Conservation (phyloP, 2,797 vertebrate genomes). For the Girardinus metallicus region DNA sequence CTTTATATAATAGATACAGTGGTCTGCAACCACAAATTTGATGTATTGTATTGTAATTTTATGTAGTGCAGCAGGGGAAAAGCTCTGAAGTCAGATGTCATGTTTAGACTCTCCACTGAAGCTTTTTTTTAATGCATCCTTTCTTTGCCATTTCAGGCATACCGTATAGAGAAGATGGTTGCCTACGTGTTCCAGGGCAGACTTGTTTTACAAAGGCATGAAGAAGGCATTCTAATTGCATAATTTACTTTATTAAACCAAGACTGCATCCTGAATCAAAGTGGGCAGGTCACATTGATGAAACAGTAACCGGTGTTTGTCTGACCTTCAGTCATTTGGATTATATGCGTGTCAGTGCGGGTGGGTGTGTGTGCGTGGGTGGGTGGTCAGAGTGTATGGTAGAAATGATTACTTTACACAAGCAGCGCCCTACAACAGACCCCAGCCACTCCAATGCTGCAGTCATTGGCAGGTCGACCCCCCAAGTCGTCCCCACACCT, state of each 20-base stretch:
- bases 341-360: neutral
- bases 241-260: neutral
- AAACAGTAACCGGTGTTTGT: neutral
- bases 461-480: too few relatives aligned
- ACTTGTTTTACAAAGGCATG: neutral
- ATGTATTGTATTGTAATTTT: neutral
- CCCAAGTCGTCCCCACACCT: too few relatives aligned
- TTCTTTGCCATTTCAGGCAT: neutral
- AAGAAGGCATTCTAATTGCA: neutral
- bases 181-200: neutral
- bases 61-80: neutral
- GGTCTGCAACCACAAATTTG: neutral
- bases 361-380: neutral
- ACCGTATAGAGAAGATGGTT: neutral
- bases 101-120: neutral
- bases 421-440: neutral
- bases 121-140: neutral
- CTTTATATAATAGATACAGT: neutral
- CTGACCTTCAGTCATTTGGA: neutral
- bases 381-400: neutral
- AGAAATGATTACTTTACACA: too few relatives aligned
- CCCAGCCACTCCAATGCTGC: too few relatives aligned
- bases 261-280: neutral
- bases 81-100: neutral
- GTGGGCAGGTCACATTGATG: too few relatives aligned